phyloP scores from a whole-genome alignment of 2,797 vertebrate species.

The Alexandromys oeconomus region DNA sequence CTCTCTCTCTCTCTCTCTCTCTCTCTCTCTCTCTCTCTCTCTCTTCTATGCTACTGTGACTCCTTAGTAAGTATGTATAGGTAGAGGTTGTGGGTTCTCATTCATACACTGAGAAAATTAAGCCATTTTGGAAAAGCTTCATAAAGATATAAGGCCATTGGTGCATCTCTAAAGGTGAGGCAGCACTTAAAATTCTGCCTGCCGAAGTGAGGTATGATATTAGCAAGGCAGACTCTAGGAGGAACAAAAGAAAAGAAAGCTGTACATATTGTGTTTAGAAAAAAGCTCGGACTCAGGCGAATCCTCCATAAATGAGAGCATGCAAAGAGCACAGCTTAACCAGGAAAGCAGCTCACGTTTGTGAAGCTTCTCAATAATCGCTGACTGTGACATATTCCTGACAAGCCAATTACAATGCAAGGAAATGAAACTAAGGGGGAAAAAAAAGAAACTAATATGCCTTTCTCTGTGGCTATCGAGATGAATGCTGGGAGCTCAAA shows the following conservation, averaged over 20 bases:
- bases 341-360: background rate
- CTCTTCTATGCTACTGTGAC: background rate
- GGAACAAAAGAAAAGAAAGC: background rate
- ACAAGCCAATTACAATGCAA: background rate
- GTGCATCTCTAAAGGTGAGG: background rate
- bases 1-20: too few species aligned
- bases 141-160: background rate
- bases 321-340: background rate
- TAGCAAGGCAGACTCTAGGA: background rate
- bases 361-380: constrained; percentile 2
- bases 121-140: background rate
- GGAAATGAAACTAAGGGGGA: background rate
- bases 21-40: too few species aligned
- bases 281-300: background rate
- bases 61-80: background rate
- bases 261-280: background rate
- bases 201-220: background rate
- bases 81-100: background rate
- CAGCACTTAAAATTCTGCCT: background rate
- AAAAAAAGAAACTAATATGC: background rate
- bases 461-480: background rate
- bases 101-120: background rate
- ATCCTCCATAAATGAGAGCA: constrained; percentile 1
- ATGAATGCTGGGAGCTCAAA: background rate
- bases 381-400: constrained; percentile 27